Evolutionary conservation across 2,888 invertebrate genomes (phyloP), one percentile per base, ranked within the genome.

Genomic region (Clunio marinus): DNA sequence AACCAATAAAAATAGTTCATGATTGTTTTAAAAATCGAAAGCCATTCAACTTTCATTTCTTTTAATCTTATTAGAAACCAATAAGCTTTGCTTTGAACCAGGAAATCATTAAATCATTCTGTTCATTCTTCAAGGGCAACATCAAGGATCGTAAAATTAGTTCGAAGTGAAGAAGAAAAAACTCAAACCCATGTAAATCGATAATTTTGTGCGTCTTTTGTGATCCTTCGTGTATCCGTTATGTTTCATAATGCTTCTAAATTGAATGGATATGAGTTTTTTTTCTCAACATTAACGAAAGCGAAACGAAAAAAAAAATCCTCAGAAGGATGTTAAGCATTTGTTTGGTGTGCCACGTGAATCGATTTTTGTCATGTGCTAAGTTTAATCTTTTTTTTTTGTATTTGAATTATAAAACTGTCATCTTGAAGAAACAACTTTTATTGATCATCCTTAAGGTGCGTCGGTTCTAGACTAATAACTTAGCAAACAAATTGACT

Each of bases 241-340:
- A 46, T 63, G 63, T 45, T 63, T 20, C 2, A 4, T 20, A 5
- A 17, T 51, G 8, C n/a, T n/a, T n/a, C n/a, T n/a, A n/a, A n/a
- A n/a, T n/a, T n/a, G n/a, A n/a, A n/a, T n/a, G n/a, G n/a, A n/a
- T n/a, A n/a, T n/a, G n/a, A n/a, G 22, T 5, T 46, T 25, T 63
- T 5, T 46, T 63, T 41, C 5, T 32, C 15, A 5, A 45, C 37
- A 13, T 20, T 35, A 25, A 63, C 27, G 25, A 59, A 25, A 35
- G 25, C 35, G 57, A 57, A 3, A 25, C 4, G 24, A 3, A 25
- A 35, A 32, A 59, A 59, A 59, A 59, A 59, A 59, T 59, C 59
- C 59, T 59, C 35, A 24, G 35, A 59, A 59, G 59, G 59, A 59
- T 59, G 4, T 46, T 27, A 27, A 63, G 46, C 63, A 63, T 37